Conservation (phyloP, 2,888 invertebrate genomes). For the Drosophila nigritarsus region DNA sequence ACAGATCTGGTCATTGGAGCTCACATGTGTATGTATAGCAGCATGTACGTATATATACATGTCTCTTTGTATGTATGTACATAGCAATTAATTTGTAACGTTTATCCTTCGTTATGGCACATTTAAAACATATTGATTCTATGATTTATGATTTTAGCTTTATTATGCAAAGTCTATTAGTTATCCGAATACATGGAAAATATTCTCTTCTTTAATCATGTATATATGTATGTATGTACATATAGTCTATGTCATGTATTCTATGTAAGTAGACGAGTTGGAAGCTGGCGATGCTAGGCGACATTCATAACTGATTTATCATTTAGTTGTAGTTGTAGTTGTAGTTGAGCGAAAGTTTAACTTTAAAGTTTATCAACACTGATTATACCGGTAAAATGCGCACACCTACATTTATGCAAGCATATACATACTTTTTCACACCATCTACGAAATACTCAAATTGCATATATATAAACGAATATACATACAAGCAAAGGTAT, state of each 20-base stretch:
- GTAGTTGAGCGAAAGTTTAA: conserved; percentile 5
- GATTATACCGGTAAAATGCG: conserved; percentile 33
- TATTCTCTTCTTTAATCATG: background rate
- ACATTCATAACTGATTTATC: background rate
- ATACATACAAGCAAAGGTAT: conserved; percentile 14
- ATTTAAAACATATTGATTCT: background rate
- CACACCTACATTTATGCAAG: conserved; percentile 8
- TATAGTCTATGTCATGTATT: background rate
- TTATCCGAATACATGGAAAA: background rate
- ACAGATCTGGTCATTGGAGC: conserved; percentile 9
- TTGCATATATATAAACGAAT: conserved; percentile 4
- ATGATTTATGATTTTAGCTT: background rate
- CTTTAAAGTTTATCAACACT: conserved; percentile 6
- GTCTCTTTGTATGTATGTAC: background rate
- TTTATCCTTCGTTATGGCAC: background rate
- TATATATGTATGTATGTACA: conserved; percentile 1
- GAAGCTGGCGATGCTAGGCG: background rate
- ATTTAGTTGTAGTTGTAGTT: background rate
- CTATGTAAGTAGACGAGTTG: background rate
- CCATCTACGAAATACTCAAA: background rate
- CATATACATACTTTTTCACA: conserved; percentile 11
- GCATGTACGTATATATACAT: background rate
- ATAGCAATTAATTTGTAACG: background rate
- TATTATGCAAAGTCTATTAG: conserved; percentile 1
- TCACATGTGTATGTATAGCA: conserved; percentile 1